phyloP scores from a whole-genome alignment of 2,797 vertebrate species.

The Myotis daubentonii region DNA sequence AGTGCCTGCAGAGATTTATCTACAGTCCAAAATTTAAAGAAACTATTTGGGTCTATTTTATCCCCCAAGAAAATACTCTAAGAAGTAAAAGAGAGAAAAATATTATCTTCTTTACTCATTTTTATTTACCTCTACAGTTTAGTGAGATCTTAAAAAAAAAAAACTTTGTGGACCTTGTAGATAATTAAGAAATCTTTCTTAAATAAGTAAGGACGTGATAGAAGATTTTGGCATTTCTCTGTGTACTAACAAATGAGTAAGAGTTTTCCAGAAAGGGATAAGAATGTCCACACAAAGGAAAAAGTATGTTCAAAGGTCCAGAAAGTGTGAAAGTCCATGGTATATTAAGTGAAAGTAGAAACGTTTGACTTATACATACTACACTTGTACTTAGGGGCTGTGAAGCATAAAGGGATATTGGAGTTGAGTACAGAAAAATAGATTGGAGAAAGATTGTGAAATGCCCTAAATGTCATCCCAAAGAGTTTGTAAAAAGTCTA shows the following conservation, averaged over 20 bases:
- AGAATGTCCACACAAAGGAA: constrained; percentile 4
- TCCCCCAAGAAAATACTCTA: neutral
- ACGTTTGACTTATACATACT: constrained; percentile 13
- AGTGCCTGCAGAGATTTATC: neutral
- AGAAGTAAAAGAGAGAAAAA: neutral
- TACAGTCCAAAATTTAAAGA: constrained; percentile 37
- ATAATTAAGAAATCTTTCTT: constrained; percentile 27
- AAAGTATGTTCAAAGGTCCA: neutral
- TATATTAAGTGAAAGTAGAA: neutral
- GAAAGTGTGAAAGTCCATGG: neutral
- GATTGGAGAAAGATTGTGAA: constrained; percentile 23
- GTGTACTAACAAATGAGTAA: neutral
- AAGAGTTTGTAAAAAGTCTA: constrained; percentile 21
- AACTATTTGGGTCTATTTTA: neutral
- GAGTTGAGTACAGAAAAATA: constrained; percentile 35
- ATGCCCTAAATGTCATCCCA: neutral
- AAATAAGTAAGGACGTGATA: constrained; percentile 42
- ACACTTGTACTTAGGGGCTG: neutral
- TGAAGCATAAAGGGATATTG: neutral
- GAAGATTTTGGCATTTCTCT: constrained; percentile 9
- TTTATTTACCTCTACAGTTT: constrained; percentile 44
- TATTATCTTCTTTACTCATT: neutral
- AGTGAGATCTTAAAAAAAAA: neutral
- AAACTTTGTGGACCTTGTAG: neutral
- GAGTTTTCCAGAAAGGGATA: constrained; percentile 8